Evolutionary conservation across 2,888 invertebrate genomes (phyloP).

Genomic region (Mylabris sibirica): DNA sequence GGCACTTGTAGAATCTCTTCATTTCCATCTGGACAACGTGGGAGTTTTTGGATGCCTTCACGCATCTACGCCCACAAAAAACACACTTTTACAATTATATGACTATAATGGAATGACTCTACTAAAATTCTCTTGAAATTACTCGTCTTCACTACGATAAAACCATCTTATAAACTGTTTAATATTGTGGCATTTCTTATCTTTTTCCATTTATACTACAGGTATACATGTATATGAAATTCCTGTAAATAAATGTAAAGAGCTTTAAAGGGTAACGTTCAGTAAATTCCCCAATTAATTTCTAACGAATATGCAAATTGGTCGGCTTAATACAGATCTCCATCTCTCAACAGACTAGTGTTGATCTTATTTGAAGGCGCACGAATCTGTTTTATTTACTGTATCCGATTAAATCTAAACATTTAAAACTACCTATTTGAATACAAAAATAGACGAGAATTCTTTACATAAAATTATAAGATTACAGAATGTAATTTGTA

Average conservation of each 20-base stretch:
- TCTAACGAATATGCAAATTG: not conserved
- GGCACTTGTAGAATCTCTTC: not conserved
- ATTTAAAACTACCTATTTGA: too few species aligned
- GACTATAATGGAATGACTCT: not conserved
- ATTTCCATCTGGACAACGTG: conserved; percentile 11
- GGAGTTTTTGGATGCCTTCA: conserved; percentile 4
- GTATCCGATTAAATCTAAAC: not conserved
- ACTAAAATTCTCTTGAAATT: not conserved
- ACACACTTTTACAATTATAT: not conserved
- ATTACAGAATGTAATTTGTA: not conserved
- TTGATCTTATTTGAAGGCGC: not conserved
- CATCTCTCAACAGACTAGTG: not conserved
- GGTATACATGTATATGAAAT: not conserved
- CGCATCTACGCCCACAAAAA: not conserved
- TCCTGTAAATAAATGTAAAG: not conserved
- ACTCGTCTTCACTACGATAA: not conserved
- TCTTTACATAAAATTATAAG: too few species aligned
- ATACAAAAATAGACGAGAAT: too few species aligned
- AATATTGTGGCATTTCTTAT: not conserved
- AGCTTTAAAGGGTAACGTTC: not conserved
- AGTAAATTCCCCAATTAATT: not conserved
- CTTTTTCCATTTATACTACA: not conserved
- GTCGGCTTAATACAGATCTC: not conserved
- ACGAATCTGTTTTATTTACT: not conserved
- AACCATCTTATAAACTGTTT: not conserved